Evolutionary conservation across 1,140 invertebrate genomes (phyloP), one percentile per base, ranked within the genome.

Genomic region (Onthophagus taurus): DNA sequence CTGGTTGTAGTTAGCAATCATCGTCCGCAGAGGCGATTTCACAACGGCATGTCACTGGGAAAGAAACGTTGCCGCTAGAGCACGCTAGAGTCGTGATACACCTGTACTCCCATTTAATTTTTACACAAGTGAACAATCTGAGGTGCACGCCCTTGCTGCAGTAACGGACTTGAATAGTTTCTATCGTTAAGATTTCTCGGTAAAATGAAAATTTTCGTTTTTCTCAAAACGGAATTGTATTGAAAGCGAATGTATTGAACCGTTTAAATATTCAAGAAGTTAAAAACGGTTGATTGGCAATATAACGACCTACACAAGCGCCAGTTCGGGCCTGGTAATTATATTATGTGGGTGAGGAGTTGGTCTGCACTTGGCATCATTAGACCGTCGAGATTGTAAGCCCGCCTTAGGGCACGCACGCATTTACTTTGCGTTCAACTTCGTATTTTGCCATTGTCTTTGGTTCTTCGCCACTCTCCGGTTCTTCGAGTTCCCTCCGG

Each of bases 41-140:
- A n/a, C n/a, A n/a, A n/a, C n/a, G n/a, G n/a, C n/a, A n/a, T n/a
- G n/a, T n/a, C n/a, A n/a, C n/a, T n/a, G n/a, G n/a, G n/a, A n/a
- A n/a, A n/a, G n/a, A n/a, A n/a, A n/a, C n/a, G n/a, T n/a, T n/a
- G n/a, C n/a, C n/a, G n/a, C n/a, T n/a, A n/a, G n/a, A n/a, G n/a
- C n/a, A n/a, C n/a, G 29, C 19, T 29, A 37, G 23, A 44, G 18
- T 44, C 43, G 43, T 44, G 43, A 44, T 44, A 44, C 43, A 44
- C 43, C 43, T 44, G 43, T 44, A 44, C 31, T 26, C 43, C 36
- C 20, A 37, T 30, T 24, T 29, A 29, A 44, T 44, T 44, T 44
- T 44, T 44, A 44, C 21, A 17, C 11, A 29, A 30, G 13, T 31
- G 19, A 37, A 29, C 43, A 44, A 37, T 37, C 31, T 36, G 29